phyloP scores from a whole-genome alignment of 2,797 vertebrate genomes.

The Cheirogaleus major region DNA sequence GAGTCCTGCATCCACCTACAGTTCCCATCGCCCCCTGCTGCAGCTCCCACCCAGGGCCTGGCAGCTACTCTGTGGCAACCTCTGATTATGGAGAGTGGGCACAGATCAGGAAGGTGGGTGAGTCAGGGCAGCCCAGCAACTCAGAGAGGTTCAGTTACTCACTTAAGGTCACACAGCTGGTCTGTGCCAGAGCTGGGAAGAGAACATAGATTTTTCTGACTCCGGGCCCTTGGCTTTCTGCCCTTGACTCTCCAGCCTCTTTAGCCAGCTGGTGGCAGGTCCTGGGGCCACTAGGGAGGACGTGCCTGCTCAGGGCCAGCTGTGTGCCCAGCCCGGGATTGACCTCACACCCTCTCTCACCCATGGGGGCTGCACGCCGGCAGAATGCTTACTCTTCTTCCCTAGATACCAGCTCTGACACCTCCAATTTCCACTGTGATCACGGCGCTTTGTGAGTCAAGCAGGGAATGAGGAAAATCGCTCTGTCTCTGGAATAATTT shows the following conservation, averaged over 20 bases:
- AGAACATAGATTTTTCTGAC: not conserved
- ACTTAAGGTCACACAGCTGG: not conserved
- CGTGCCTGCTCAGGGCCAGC: not conserved
- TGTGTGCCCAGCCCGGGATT: fast-evolving
- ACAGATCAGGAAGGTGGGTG: not conserved
- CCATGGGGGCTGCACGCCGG: fast-evolving
- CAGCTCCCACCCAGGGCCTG: not conserved
- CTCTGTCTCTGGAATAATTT: conserved; percentile 63
- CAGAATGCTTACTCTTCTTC: conserved; percentile 18
- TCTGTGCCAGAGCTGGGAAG: not conserved
- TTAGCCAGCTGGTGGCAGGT: not conserved
- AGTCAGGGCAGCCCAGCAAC: not conserved
- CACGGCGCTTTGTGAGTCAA: conserved; percentile 55
- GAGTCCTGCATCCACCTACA: not conserved
- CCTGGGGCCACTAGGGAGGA: not conserved
- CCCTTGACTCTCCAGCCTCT: not conserved
- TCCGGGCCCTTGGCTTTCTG: not conserved
- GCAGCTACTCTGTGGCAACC: not conserved
- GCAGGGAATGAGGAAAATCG: conserved; percentile 36
- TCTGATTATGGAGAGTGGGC: not conserved
- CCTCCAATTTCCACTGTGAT: not conserved
- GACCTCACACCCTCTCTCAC: not conserved
- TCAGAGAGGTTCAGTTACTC: not conserved
- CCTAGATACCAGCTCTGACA: not conserved
- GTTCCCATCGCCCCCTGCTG: not conserved